Evolutionary conservation across 2,888 invertebrate genomes (phyloP).

Genomic region (Tetranychus piercei): DNA sequence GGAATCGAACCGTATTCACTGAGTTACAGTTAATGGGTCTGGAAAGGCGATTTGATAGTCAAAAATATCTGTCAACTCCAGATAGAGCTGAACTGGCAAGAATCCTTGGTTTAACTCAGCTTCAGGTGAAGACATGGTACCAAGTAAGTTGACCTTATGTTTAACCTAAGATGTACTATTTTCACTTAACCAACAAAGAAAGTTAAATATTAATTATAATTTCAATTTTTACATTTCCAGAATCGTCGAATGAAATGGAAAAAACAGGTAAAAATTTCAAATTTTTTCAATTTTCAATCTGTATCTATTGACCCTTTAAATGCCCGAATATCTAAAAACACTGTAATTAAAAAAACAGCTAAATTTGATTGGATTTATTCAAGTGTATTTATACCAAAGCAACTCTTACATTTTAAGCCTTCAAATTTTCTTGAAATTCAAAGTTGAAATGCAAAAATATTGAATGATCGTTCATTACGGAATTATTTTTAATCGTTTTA

Average conservation of each 20-base stretch:
- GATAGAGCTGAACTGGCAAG: slow-evolving; percentile 35
- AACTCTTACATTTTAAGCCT: too few species aligned
- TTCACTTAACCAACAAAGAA: neutral
- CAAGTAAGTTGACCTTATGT: slow-evolving; percentile 28
- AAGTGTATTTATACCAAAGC: too few species aligned
- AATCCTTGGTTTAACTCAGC: slow-evolving; percentile 34
- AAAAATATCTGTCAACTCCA: slow-evolving; percentile 36
- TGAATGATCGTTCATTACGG: too few species aligned
- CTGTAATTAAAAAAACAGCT: neutral
- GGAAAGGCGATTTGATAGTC: slow-evolving; percentile 34
- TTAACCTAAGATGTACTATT: neutral
- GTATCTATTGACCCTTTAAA: too few species aligned
- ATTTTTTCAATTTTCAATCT: neutral
- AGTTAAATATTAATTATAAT: neutral
- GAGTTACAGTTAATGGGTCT: slow-evolving; percentile 34
- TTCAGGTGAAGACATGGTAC: slow-evolving; percentile 38
- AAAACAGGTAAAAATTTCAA: slow-evolving; percentile 32
- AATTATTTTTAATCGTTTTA: too few species aligned
- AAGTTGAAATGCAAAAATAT: too few species aligned
- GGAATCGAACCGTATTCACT: slow-evolving; percentile 29
- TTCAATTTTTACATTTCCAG: slow-evolving; percentile 8
- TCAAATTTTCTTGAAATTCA: too few species aligned
- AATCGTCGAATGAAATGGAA: slow-evolving; percentile 38
- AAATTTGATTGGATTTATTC: too few species aligned
- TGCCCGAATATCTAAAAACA: neutral